Percentiles rank a stretch among this genome's conserved stretches.
These are phyloP conservation scores for Ricordea florida DNA, from an alignment of 92 coral and sea anemone species.

Conservation along the genomic window DNA sequence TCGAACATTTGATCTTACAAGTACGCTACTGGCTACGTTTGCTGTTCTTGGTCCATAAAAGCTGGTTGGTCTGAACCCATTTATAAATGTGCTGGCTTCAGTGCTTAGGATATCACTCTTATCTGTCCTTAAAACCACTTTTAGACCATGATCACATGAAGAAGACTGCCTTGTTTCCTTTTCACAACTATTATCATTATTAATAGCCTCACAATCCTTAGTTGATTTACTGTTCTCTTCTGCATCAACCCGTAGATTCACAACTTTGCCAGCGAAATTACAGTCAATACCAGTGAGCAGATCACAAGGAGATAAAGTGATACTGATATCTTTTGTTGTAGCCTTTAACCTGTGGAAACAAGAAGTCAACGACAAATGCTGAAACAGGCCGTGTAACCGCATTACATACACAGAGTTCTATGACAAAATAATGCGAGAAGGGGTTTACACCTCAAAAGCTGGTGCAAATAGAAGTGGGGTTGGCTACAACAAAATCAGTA, in stretches of 20 bases:
- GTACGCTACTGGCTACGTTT: not conserved
- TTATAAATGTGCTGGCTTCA: not conserved
- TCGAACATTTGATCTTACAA: not conserved
- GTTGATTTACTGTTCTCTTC: too few species aligned
- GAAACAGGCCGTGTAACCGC: too few species aligned
- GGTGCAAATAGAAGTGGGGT: too few species aligned
- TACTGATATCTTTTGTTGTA: not conserved
- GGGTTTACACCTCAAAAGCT: too few species aligned
- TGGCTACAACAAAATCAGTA: too few species aligned
- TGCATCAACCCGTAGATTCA: too few species aligned
- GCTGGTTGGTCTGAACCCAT: conserved; percentile 44
- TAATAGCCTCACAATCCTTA: too few species aligned
- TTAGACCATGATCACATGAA: too few species aligned
- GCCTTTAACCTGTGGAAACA: not conserved
- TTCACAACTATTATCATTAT: too few species aligned
- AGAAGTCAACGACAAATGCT: not conserved
- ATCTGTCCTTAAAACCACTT: not conserved
- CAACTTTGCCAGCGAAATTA: not conserved
- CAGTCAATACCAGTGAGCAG: conserved; percentile 26
- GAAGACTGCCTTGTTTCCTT: too few species aligned
- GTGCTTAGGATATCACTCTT: not conserved
- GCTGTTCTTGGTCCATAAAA: conserved; percentile 55
- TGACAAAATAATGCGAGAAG: too few species aligned
- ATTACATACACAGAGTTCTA: too few species aligned
- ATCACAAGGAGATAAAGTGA: not conserved